A percentile compares a stretch with the other conserved stretches of the same genome.
phyloP scores from a whole-genome alignment of 2,113 vertebrate species.

The Ellobius talpinus region DNA sequence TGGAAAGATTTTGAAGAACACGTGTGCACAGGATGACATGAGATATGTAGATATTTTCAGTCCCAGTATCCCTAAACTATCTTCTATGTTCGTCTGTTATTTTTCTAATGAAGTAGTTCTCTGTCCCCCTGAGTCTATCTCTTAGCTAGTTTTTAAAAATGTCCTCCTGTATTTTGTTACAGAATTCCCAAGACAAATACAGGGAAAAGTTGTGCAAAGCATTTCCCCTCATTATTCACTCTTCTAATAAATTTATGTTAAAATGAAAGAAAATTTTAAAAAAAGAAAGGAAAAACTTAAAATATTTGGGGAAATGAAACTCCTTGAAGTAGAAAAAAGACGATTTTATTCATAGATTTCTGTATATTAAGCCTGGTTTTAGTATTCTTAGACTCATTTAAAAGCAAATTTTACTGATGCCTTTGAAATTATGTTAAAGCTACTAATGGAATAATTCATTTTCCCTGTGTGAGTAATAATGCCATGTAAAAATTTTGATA shows the following conservation, averaged over 20 bases:
- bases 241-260: not conserved
- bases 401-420: constrained; percentile 41
- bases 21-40: not conserved
- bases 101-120: not conserved
- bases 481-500: constrained; percentile 6
- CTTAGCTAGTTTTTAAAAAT: not conserved
- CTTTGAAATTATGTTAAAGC: constrained; percentile 56
- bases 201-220: not conserved
- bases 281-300: not conserved
- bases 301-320: not conserved
- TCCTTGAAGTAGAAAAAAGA: not conserved
- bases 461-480: constrained; percentile 58
- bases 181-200: not conserved
- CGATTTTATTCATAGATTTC: constrained; percentile 15
- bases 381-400: constrained; percentile 1
- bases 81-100: not conserved
- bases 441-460: constrained; percentile 67
- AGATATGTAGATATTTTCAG: not conserved
- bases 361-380: constrained; percentile 23
- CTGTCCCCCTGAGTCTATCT: not conserved
- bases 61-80: not conserved
- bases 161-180: not conserved
- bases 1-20: not conserved
- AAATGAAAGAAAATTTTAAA: not conserved
- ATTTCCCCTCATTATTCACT: not conserved